phyloP scores from a whole-genome alignment of 2,888 invertebrate genomes.

The Dermolepida albohirtum region DNA sequence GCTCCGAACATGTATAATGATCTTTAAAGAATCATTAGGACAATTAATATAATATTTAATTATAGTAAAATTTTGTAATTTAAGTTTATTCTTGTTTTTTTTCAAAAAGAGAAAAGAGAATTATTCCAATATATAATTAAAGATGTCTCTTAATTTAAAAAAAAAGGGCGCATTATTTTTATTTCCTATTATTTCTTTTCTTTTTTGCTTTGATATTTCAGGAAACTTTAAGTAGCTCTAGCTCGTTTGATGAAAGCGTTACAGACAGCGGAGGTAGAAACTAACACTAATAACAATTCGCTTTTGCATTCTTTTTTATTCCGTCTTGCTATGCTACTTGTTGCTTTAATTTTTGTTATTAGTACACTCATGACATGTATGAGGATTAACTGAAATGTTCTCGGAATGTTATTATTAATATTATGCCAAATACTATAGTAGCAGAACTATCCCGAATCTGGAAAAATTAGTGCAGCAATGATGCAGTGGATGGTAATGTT shows the following conservation, averaged over 20 bases:
- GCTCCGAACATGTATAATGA: too few relatives aligned
- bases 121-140: background rate
- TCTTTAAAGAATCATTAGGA: too few relatives aligned
- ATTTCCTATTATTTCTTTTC: constrained; percentile 47
- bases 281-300: constrained; percentile 52
- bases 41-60: too few relatives aligned
- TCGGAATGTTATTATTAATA: too few relatives aligned
- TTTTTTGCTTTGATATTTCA: constrained; percentile 54
- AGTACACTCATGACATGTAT: background rate
- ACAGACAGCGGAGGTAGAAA: constrained; percentile 47
- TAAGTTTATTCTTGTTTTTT: constrained; percentile 13
- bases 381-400: background rate
- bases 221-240: constrained; percentile 51
- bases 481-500: too few relatives aligned
- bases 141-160: constrained; percentile 3
- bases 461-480: too few relatives aligned
- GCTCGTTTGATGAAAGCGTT: constrained; percentile 47
- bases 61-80: too few relatives aligned
- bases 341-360: constrained; percentile 12
- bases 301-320: constrained; percentile 45
- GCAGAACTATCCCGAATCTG: too few relatives aligned
- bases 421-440: too few relatives aligned
- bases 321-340: constrained; percentile 3
- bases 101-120: constrained; percentile 10
- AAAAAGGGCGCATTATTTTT: constrained; percentile 28